These are phyloP conservation scores for Whitmania pigra DNA, from an alignment of 1,140 invertebrate species.

Conservation along the genomic window DNA sequence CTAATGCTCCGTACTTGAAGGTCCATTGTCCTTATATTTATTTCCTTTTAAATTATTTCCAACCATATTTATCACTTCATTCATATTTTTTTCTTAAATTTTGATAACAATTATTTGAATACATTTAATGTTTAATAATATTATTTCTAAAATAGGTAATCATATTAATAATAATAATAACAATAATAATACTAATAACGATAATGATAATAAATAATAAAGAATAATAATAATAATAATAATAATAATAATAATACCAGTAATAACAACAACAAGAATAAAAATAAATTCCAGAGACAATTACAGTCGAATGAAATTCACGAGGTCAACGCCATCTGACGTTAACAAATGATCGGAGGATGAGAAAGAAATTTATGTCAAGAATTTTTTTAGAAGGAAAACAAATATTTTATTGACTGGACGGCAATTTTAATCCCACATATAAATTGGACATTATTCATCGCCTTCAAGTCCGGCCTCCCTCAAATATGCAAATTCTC, in stretches of 20 bases:
- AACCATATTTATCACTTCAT: no score
- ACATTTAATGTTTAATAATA: no score
- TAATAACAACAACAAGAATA: background rate
- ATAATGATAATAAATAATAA: background rate
- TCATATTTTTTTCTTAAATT: no score
- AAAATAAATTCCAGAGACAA: slow-evolving; percentile 1
- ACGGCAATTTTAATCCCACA: background rate
- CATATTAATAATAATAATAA: background rate
- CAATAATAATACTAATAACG: no score
- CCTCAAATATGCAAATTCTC: background rate
- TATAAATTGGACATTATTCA: slow-evolving; percentile 14
- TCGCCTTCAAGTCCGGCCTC: background rate
- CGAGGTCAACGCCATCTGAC: no score
- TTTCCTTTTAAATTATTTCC: no score
- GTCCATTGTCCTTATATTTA: no score
- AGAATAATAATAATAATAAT: background rate
- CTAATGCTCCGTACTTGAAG: no score
- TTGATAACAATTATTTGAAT: no score
- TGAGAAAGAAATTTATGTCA: no score
- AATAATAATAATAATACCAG: background rate
- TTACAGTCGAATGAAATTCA: background rate
- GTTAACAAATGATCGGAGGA: no score
- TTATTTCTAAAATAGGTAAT: no score
- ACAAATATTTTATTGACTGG: slow-evolving; percentile 15
- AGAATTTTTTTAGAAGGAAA: background rate